Conservation (phyloP, 2,888 invertebrate genomes). For the Gryllus longicercus region DNA sequence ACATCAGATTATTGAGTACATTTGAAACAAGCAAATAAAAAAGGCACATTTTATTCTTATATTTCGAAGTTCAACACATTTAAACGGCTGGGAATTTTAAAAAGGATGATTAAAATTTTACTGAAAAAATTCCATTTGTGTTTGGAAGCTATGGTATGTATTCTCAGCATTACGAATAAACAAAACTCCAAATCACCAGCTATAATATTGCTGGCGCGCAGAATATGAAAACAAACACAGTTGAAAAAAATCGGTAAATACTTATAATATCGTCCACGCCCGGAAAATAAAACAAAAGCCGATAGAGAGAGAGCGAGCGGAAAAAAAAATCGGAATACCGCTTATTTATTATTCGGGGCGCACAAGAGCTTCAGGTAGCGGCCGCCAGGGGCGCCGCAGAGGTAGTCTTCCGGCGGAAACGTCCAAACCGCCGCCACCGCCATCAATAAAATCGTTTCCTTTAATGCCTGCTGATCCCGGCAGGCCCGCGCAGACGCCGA, state of each 20-base stretch:
- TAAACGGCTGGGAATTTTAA: too few species aligned
- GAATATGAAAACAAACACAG: conserved; percentile 9
- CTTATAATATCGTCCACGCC: not conserved
- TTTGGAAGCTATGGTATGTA: too few species aligned
- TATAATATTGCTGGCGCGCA: not conserved
- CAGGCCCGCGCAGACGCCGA: not conserved
- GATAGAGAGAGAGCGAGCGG: not conserved
- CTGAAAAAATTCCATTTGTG: too few species aligned
- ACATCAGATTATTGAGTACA: too few species aligned
- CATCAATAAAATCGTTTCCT: conserved; percentile 17
- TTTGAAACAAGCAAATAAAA: too few species aligned
- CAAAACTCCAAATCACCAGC: too few species aligned
- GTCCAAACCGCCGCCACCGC: not conserved
- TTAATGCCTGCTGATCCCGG: not conserved
- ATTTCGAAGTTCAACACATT: too few species aligned
- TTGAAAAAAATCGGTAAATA: not conserved
- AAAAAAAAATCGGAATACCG: not conserved
- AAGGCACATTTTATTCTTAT: too few species aligned
- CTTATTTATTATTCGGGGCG: not conserved
- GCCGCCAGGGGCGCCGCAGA: too few species aligned
- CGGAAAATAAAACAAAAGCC: not conserved
- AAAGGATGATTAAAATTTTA: too few species aligned
- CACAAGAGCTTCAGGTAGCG: too few species aligned
- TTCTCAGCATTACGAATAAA: too few species aligned
- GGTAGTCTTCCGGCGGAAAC: not conserved